Conservation (phyloP, 2,113 vertebrate species). For the Gambusia holbrooki region DNA sequence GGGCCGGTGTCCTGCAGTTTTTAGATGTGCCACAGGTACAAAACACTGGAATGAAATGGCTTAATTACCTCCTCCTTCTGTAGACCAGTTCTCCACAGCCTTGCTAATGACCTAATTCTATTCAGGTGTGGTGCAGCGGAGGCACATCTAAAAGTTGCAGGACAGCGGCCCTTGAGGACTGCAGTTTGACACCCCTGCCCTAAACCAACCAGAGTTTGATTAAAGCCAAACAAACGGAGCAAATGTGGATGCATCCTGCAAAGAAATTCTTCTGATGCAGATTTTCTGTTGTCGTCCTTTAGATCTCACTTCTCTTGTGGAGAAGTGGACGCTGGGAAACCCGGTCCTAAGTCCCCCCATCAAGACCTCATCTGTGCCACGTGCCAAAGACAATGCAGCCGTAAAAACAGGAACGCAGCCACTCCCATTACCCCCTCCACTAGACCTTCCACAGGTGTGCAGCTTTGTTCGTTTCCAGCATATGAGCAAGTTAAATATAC, state of each 20-base stretch:
- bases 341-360: not conserved
- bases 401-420: not conserved
- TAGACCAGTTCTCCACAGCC: too few relatives aligned
- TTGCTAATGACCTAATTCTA: too few relatives aligned
- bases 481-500: not conserved
- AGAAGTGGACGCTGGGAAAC: conserved; percentile 30
- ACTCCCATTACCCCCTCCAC: conserved; percentile 76
- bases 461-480: not conserved
- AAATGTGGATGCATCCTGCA: not conserved
- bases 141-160: too few relatives aligned
- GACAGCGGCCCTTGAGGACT: too few relatives aligned
- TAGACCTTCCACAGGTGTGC: conserved; percentile 83
- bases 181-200: too few relatives aligned
- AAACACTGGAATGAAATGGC: too few relatives aligned
- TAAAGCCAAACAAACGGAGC: too few relatives aligned
- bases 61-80: too few relatives aligned
- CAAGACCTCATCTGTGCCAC: not conserved
- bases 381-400: conserved; percentile 38
- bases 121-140: too few relatives aligned
- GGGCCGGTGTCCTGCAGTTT: too few relatives aligned
- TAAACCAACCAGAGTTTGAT: too few relatives aligned
- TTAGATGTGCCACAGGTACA: too few relatives aligned
- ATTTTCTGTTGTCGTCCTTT: not conserved
- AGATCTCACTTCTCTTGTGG: conserved; percentile 30
- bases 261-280: not conserved